Evolutionary conservation across 2,113 vertebrate species (phyloP).

Genomic region (Stercorarius parasiticus): DNA sequence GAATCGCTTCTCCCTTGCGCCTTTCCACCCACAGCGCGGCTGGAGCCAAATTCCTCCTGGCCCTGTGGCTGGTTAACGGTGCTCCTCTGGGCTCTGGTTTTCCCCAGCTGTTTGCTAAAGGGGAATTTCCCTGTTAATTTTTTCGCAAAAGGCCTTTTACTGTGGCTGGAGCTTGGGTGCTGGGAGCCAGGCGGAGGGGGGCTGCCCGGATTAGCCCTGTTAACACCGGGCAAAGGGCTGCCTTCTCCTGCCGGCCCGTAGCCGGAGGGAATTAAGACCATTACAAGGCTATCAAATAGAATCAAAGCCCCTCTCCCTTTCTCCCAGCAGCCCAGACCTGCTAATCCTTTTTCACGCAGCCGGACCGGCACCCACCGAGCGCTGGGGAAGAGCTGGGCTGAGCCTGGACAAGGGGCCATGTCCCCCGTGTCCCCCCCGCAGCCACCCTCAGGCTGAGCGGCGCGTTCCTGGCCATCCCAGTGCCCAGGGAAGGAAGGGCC

Average conservation of each 20-base stretch:
- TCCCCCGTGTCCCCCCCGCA: rapidly evolving
- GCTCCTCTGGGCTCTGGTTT: neutral
- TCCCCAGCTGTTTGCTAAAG: rapidly evolving
- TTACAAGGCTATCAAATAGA: constrained; percentile 41
- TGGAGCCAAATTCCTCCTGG: neutral
- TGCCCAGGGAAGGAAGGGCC: neutral
- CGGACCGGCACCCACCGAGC: neutral
- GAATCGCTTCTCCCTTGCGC: neutral
- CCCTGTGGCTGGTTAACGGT: neutral
- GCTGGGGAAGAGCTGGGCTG: neutral
- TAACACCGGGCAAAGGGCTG: neutral
- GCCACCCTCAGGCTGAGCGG: rapidly evolving
- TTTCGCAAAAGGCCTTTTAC: neutral
- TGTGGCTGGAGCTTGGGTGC: rapidly evolving
- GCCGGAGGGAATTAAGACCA: constrained; percentile 31
- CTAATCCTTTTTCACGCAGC: constrained; percentile 41
- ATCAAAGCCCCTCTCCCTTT: constrained; percentile 23
- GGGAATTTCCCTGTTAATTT: rapidly evolving
- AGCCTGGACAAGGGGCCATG: rapidly evolving
- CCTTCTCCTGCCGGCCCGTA: neutral
- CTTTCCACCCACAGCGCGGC: rapidly evolving
- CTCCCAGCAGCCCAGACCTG: neutral
- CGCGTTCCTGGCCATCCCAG: rapidly evolving
- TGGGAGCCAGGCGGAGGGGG: neutral
- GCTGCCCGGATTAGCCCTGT: neutral